phyloP scores from a whole-genome alignment of 92 coral and sea anemone genomes.

The Parazoanthus darwini region DNA sequence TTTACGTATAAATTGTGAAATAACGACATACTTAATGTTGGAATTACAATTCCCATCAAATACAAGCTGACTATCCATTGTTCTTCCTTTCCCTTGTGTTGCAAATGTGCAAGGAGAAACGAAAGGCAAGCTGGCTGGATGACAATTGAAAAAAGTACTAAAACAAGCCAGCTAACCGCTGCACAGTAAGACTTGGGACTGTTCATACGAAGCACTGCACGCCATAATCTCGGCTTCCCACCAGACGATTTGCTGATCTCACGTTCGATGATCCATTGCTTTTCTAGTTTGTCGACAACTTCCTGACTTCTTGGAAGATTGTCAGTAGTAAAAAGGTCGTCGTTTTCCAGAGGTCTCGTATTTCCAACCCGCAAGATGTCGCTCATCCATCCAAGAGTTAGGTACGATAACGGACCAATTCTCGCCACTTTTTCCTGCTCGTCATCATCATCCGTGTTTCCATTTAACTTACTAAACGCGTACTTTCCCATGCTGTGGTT shows the following conservation, averaged over 20 bases:
- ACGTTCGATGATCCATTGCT: background rate
- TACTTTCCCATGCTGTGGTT: background rate
- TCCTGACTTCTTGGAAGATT: background rate
- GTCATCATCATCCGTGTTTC: background rate
- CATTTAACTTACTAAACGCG: background rate
- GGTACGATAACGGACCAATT: background rate
- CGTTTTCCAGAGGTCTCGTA: background rate
- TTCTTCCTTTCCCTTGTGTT: background rate
- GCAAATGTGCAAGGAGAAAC: slow-evolving; percentile 3
- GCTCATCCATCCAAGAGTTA: slow-evolving; percentile 5
- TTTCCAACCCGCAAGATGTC: background rate
- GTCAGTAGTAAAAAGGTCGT: background rate
- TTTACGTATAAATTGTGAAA: background rate
- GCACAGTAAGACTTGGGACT: background rate
- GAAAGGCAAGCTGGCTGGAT: background rate
- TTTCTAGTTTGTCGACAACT: background rate
- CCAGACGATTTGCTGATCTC: background rate
- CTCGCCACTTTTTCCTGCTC: background rate
- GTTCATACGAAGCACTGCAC: background rate
- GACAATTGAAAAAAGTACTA: background rate
- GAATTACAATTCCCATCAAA: background rate
- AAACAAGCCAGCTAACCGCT: background rate
- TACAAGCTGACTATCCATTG: background rate
- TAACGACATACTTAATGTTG: background rate
- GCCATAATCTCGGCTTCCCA: background rate